A percentile compares a stretch with the other conserved stretches of the same genome.
Conservation (phyloP, 1,140 invertebrate genomes). For the Elymnias hypermnestra region DNA sequence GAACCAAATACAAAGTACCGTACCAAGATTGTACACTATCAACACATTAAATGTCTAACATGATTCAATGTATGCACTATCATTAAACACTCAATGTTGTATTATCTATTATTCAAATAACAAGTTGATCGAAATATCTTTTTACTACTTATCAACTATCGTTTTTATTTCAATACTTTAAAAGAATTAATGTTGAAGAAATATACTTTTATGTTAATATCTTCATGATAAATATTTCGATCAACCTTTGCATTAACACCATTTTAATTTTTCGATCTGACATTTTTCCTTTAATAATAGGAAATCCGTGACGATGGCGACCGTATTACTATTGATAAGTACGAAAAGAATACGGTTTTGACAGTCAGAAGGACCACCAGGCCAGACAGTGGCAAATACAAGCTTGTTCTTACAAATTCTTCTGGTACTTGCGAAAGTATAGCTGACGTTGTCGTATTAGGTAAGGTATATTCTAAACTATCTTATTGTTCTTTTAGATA, state of each 20-base stretch:
- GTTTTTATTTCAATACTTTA: too few species aligned
- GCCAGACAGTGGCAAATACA: constrained; percentile 94
- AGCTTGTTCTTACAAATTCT: constrained; percentile 87
- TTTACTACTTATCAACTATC: too few species aligned
- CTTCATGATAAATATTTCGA: constrained; percentile 2
- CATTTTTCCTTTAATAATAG: constrained; percentile 29
- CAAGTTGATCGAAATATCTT: constrained; percentile 14
- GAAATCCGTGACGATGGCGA: constrained; percentile 70
- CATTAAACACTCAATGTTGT: constrained; percentile 34
- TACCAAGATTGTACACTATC: constrained; percentile 3
- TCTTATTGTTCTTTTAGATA: too few species aligned
- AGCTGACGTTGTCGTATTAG: constrained; percentile 92
- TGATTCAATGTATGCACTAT: constrained; percentile 23
- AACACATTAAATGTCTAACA: constrained; percentile 17
- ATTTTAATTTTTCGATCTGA: constrained; percentile 2
- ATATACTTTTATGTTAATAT: background rate
- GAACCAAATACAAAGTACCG: constrained; percentile 1
- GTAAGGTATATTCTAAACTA: too few species aligned
- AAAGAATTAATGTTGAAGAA: too few species aligned
- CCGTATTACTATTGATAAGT: constrained; percentile 90
- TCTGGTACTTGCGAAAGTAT: constrained; percentile 89
- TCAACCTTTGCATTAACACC: background rate
- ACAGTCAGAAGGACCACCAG: constrained; percentile 91
- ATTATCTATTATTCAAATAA: background rate
- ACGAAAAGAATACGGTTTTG: constrained; percentile 92